phyloP scores from a whole-genome alignment of 2,113 vertebrate species.

The Oceanites oceanicus region DNA sequence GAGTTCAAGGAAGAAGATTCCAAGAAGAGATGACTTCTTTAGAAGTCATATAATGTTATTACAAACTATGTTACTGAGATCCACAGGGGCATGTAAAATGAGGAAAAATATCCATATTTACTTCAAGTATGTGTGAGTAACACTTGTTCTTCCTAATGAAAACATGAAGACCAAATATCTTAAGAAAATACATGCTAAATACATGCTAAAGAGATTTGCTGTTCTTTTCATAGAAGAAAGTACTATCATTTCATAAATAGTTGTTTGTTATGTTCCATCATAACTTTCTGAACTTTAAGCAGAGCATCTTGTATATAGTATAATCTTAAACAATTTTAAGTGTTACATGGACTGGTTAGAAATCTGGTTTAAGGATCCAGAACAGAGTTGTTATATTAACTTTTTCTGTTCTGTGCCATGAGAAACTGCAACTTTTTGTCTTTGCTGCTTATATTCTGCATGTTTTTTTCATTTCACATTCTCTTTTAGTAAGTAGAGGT shows the following conservation, averaged over 20 bases:
- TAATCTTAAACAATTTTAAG: background rate
- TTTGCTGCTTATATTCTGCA: background rate
- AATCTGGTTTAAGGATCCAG: background rate
- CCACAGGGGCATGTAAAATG: background rate
- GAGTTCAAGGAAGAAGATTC: background rate
- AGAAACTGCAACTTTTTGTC: background rate
- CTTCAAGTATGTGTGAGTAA: background rate
- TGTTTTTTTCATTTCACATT: background rate
- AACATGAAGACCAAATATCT: background rate
- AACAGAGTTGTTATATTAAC: background rate
- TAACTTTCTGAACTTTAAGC: conserved; percentile 18
- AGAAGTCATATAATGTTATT: background rate
- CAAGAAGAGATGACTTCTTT: background rate
- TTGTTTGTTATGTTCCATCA: conserved; percentile 4
- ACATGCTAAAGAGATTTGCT: background rate
- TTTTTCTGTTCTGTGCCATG: background rate
- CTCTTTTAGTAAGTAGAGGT: background rate
- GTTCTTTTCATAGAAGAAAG: background rate
- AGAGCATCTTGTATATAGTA: background rate
- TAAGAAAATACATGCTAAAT: background rate
- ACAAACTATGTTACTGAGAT: background rate
- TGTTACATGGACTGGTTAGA: background rate
- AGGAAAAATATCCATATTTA: background rate
- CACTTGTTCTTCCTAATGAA: background rate
- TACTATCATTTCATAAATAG: background rate